Evolutionary conservation across 2,113 vertebrate genomes (phyloP).

Genomic region (Acrocephalus kingi): DNA sequence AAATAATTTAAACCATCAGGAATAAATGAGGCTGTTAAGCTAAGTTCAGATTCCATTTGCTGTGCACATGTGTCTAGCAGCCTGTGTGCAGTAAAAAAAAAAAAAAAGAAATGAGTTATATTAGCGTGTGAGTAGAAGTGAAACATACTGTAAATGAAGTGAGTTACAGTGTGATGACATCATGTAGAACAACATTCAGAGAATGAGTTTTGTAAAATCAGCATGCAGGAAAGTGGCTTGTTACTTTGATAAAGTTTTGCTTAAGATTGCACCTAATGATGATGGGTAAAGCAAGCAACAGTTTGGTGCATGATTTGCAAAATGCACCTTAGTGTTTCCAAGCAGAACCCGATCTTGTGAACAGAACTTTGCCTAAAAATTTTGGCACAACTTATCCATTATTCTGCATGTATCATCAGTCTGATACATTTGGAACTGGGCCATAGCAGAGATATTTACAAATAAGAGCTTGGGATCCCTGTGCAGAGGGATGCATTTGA

Average conservation of each 20-base stretch:
- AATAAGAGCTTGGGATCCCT: not conserved
- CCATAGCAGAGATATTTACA: not conserved
- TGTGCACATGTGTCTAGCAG: conserved; percentile 82
- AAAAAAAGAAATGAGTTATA: conserved; percentile 67
- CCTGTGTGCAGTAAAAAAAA: conserved; percentile 70
- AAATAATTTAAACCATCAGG: conserved; percentile 99
- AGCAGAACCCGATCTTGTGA: not conserved
- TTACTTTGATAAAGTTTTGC: conserved; percentile 47
- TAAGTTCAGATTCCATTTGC: conserved; percentile 88
- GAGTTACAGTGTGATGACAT: conserved; percentile 74
- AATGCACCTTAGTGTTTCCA: not conserved
- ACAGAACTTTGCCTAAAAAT: not conserved
- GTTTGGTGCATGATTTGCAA: not conserved
- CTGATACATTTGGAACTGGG: not conserved
- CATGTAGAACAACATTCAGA: conserved; percentile 70
- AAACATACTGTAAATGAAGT: conserved; percentile 80
- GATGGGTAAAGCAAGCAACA: not conserved
- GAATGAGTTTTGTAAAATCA: conserved; percentile 61
- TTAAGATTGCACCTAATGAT: not conserved
- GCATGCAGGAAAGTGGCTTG: conserved; percentile 31
- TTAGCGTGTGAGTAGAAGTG: conserved; percentile 78
- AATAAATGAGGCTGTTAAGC: conserved; percentile 98
- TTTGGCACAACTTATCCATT: not conserved
- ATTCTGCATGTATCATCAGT: not conserved
- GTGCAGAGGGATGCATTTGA: not conserved